Base-by-base conservation (phyloP, 2,113 vertebrate species). In the Phalacrocorax pelagicus region DNA sequence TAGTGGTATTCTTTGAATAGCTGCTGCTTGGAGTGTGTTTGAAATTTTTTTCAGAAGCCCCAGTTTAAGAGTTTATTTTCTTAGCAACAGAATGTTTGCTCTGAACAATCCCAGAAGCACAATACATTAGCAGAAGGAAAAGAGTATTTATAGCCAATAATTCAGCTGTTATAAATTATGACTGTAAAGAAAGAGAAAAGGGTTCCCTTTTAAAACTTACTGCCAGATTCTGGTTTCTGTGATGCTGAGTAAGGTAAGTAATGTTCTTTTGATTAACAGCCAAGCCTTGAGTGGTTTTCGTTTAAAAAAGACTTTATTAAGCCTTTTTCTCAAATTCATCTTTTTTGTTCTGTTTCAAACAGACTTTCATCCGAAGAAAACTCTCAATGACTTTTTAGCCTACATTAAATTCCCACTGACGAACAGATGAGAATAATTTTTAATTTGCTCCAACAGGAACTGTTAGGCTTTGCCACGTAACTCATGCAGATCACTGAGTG, bases 101-200 rank as follows among this genome's bases (percentile, higher is more conserved):
- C 57, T 82, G 91, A 81, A 90, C 71, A 82, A 78, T 81, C 79
- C 84, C 90, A 91, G 94, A 89, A 92, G 61, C 38, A 40, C 92
- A 63, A 49, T 73, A 69, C 71, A 27, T 92, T 77, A 94, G 72
- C 52, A 83, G 78, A 89, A 84, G 62, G 58, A 73, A 87, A 75
- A 80, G 73, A 62, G 66, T 81, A 73, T 71, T 93, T 90, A 83
- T 24, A 81, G 90, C 27, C 42, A 78, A 6, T 93, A 89, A 92
- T 85, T 96, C 67, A 81, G 55, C 38, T 79, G 51, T 70, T 92
- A 54, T n/a, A 92, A 94, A 87, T 90, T 51, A 71, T 42, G 49
- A 52, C 58, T 51, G 24, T 58, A 77, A 91, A 81, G 61, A 86
- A 83, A 77, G 81, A 92, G 23, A 73, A 91, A 80, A 73, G 54